A percentile compares a stretch with the other conserved stretches of the same genome.
Conservation (phyloP, 2,888 invertebrate species). For the Nephrocerus scutellatus region DNA sequence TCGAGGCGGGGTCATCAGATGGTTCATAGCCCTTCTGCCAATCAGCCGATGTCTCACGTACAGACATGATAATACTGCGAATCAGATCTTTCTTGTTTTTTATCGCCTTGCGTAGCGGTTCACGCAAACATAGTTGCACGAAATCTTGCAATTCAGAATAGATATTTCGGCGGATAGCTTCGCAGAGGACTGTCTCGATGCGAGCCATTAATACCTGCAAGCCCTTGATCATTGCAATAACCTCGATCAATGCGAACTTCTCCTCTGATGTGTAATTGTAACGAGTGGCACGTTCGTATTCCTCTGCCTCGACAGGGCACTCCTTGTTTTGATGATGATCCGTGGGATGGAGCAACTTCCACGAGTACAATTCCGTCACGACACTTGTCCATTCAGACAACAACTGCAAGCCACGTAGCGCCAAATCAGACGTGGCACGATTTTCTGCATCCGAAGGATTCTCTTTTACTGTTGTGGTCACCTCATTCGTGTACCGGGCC, state of each 20-base stretch:
- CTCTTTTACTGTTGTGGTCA: constrained; percentile 83
- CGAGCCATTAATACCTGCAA: constrained; percentile 93
- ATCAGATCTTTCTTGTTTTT: constrained; percentile 97
- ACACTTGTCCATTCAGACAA: constrained; percentile 96
- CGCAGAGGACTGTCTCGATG: constrained; percentile 94
- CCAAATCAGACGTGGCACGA: constrained; percentile 81
- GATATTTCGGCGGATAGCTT: constrained; percentile 83
- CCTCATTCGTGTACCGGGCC: constrained; percentile 81
- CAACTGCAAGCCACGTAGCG: constrained; percentile 84
- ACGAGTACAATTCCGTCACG: constrained; percentile 92
- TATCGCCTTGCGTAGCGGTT: constrained; percentile 90
- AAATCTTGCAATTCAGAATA: constrained; percentile 97
- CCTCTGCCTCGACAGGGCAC: constrained; percentile 94
- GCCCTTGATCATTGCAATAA: constrained; percentile 98
- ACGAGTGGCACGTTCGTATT: constrained; percentile 93
- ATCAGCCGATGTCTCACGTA: constrained; percentile 95
- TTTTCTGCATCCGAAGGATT: constrained; percentile 88
- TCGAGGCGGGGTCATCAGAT: constrained; percentile 81
- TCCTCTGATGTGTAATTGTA: constrained; percentile 97
- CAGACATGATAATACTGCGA: constrained; percentile 91
- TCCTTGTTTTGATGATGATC: constrained; percentile 92
- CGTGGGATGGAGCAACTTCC: constrained; percentile 97
- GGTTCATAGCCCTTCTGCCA: constrained; percentile 91
- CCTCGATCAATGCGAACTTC: constrained; percentile 95
- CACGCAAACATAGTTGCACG: constrained; percentile 79